Evolutionary conservation across 2,888 invertebrate genomes (phyloP), one percentile per base, ranked within the genome.

Genomic region (Ectropis crepuscularia): DNA sequence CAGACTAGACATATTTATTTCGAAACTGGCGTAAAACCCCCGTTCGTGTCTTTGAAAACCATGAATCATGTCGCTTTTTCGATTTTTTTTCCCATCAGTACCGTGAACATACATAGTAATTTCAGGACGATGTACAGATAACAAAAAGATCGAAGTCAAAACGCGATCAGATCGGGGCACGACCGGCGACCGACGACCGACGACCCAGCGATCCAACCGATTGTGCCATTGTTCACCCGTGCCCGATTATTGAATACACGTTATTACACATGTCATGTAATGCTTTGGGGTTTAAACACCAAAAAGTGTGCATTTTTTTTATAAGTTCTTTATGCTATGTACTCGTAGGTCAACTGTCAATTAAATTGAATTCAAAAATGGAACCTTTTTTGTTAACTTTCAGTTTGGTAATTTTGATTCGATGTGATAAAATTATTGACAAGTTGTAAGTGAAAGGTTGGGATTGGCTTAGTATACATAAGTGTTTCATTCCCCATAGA

Each of bases 71-170:
- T 28, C 16, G 16, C 16, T 28, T 28, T 39, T 9, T 51, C 4
- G 6, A 41, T n/a, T 41, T 6, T 9, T 41, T 67, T 62, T 68
- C 43, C 69, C 49, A 70, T 0, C 65, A 49, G 70, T 67, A 72
- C 70, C 45, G 11, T 59, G 61, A 66, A 57, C 54, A 58, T 70
- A 81, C 84, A 84, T 76, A 80, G 83, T 87, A 80, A 86, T 86
- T 85, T 83, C 84, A 79, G 87, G 83, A 48, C 57, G 83, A 81
- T 79, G 78, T 59, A 53, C 71, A 82, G 84, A 86, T 82, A 85
- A 81, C 86, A 86, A 85, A 86, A 87, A 85, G 85, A 85, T 83
- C 72, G 66, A 78, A 75, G 78, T 81, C 80, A 85, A 86, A 86
- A 86, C 82, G 80, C 76, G 79, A 83, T 81, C 83, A 81, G 80